phyloP scores from a whole-genome alignment of 2,797 vertebrate species.

The Sarcoramphus papa region DNA sequence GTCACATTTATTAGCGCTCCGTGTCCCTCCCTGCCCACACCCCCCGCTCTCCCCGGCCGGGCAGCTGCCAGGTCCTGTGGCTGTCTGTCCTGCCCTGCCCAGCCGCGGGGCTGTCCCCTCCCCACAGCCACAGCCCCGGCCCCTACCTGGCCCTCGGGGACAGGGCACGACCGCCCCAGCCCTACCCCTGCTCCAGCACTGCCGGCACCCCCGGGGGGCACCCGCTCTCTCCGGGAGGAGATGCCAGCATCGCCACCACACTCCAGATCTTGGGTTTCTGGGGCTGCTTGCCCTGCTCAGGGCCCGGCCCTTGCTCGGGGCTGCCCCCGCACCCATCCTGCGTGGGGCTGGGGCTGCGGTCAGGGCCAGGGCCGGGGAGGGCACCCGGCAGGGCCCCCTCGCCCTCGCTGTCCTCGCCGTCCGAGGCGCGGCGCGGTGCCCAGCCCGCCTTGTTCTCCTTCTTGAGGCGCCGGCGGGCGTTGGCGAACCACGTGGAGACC shows the following conservation, averaged over 20 bases:
- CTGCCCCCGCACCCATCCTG: not conserved
- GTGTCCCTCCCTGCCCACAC: not conserved
- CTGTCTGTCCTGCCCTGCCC: not conserved
- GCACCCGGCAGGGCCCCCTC: not conserved
- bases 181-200: not conserved
- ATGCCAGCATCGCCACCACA: not conserved
- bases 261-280: slow-evolving; percentile 57
- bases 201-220: rapidly evolving
- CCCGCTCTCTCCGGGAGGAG: rapidly evolving
- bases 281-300: not conserved
- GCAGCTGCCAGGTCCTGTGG: rapidly evolving
- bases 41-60: rapidly evolving
- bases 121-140: not conserved
- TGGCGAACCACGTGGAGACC: slow-evolving; percentile 93
- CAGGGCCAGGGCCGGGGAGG: rapidly evolving
- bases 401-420: not conserved
- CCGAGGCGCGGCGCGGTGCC: rapidly evolving
- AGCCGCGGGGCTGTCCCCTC: not conserved
- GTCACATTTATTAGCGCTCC: not conserved
- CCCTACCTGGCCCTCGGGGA: not conserved
- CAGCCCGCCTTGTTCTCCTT: slow-evolving; percentile 85
- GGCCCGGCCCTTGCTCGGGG: rapidly evolving
- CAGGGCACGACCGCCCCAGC: not conserved
- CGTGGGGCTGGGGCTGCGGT: not conserved
- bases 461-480: slow-evolving; percentile 88